Evolutionary conservation across 2,113 vertebrate species (phyloP).

Genomic region (Grantiella picta): DNA sequence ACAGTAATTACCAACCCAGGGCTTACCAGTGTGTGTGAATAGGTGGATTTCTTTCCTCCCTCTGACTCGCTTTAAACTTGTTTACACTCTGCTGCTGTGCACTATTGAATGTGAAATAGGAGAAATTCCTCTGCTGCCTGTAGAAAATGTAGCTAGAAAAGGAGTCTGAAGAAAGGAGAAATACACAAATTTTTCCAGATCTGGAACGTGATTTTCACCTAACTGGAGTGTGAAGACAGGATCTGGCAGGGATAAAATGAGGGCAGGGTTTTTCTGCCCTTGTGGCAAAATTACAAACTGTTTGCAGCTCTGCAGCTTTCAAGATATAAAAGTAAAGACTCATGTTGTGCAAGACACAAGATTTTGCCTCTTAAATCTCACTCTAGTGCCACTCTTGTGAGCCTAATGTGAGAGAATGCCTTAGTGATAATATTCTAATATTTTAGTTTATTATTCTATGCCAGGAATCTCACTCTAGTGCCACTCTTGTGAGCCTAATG

Average conservation of each 20-base stretch:
- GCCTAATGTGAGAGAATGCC: rapidly evolving
- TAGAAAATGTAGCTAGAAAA: not conserved
- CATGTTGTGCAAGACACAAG: not conserved
- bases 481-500: rapidly evolving
- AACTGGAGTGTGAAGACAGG: not conserved
- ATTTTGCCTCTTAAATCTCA: not conserved
- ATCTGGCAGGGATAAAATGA: not conserved
- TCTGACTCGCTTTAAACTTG: not conserved
- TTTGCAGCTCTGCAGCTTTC: not conserved
- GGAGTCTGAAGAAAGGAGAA: not conserved
- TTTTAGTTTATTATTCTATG: too few relatives aligned
- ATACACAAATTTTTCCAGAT: not conserved
- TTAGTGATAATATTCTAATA: not conserved
- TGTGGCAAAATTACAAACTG: not conserved
- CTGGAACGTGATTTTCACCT: not conserved
- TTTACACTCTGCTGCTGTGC: not conserved
- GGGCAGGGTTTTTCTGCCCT: not conserved
- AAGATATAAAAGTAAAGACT: not conserved
- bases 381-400: not conserved
- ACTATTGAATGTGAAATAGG: not conserved
- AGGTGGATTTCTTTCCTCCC: not conserved
- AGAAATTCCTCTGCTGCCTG: not conserved
- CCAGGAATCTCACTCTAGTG: not conserved
- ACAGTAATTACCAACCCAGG: not conserved
- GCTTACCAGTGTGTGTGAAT: not conserved